Conservation (phyloP, 1,140 invertebrate species). For the Listronotus bonariensis region DNA sequence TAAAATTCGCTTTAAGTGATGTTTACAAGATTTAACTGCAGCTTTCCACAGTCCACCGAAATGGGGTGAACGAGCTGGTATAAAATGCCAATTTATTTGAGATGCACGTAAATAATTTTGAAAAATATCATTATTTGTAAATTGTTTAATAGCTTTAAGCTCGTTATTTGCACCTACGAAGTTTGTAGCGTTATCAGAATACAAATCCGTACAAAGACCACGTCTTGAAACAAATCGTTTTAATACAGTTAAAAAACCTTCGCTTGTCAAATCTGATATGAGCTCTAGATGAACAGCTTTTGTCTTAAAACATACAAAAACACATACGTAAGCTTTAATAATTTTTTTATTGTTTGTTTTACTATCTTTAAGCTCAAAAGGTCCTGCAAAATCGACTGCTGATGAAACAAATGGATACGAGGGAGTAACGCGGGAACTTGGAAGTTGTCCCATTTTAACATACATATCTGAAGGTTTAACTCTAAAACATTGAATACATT, state of each 20-base stretch:
- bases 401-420: slow-evolving; percentile 45
- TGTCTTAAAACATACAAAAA: slow-evolving; percentile 10
- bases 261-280: slow-evolving; percentile 15
- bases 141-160: neutral
- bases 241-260: too few species aligned
- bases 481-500: too few species aligned
- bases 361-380: slow-evolving; percentile 15
- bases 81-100: slow-evolving; percentile 55
- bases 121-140: neutral
- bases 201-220: slow-evolving; percentile 1
- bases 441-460: slow-evolving; percentile 52
- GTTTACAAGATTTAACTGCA: slow-evolving; percentile 53
- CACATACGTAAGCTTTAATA: too few species aligned
- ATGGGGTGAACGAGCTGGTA: slow-evolving; percentile 54
- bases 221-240: too few species aligned
- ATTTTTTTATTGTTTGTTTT: too few species aligned
- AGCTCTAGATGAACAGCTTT: slow-evolving; percentile 15
- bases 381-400: slow-evolving; percentile 36
- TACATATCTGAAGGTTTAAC: too few species aligned
- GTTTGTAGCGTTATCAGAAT: slow-evolving; percentile 27
- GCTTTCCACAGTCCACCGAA: slow-evolving; percentile 57
- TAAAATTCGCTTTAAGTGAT: slow-evolving; percentile 48
- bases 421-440: slow-evolving; percentile 36
- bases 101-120: slow-evolving; percentile 11
- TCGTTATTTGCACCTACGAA: too few species aligned